Evolutionary conservation across 2,888 invertebrate genomes (phyloP), one percentile per base, ranked within the genome.

Genomic region (Drosophila monieri): DNA sequence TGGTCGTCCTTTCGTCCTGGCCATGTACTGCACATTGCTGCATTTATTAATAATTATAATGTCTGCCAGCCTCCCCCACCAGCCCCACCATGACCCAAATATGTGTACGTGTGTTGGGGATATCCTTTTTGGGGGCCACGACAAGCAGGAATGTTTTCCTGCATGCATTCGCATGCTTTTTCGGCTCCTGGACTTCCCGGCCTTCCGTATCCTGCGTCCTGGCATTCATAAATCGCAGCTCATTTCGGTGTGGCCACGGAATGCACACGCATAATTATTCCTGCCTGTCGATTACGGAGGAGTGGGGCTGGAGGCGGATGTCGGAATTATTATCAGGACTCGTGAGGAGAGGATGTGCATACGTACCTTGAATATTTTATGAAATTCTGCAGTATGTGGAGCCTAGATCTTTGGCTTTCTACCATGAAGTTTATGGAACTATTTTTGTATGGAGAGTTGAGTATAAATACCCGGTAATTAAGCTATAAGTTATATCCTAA

Each of bases 261-360:
- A 85, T 85, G 85, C 86, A 83, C 88, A 85, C 85, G 88, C 85
- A 88, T 85, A 87, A 85, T 85, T 85, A 85, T 85, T 88, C 79
- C 75, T 80, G 71, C 79, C 81, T 81, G 79, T 73, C 35, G 35
- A 35, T n/a, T n/a, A 35, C n/a, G 35, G 14, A 14, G 6, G 6
- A n/a, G n/a, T 27, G 27, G 2, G 27, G 27, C 9, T 6, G 35
- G 35, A 1, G n/a, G 32, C 32, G 32, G n/a, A 12, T 32, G 12
- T 2, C 14, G 35, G 2, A 35, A 35, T 35, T 35, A 35, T 35
- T n/a, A n/a, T n/a, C 35, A n/a, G 35, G n/a, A 35, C 35, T 35
- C 6, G n/a, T 35, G 35, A n/a, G 35, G 6, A 35, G n/a, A n/a
- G 35, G n/a, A 35, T 27, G n/a, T n/a, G n/a, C n/a, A n/a, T n/a